Evolutionary conservation across 2,888 invertebrate species (phyloP), one percentile per base, ranked within the genome.

Genomic region (Criorhina ranunculi): DNA sequence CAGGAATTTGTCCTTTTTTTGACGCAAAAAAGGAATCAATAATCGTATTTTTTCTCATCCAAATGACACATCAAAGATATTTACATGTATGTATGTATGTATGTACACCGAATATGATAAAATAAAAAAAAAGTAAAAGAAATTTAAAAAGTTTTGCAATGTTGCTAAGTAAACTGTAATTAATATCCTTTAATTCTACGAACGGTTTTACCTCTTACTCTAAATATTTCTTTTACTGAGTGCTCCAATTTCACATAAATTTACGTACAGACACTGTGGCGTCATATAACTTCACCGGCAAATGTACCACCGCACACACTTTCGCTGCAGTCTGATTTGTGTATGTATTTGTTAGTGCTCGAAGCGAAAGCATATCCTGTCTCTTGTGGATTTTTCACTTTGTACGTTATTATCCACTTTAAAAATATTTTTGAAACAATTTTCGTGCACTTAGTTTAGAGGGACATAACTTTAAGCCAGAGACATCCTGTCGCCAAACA

Each of bases 401-500:
- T 17, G 33, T 55, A 44, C 17, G 73, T 62, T 77, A 77, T 67
- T 59, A 53, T 67, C 76, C 67, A 77, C 67, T 77, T 69, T 67
- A 53, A 66, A n/a, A 66, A 57, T 57, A 49, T 44, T 76, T 64
- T 49, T 46, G 59, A 76, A 67, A 51, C 67, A 69, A 67, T 77
- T 59, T 67, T 17, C 49, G 42, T 59, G 76, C 76, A 60, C 76
- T 67, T 67, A 67, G 67, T 67, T 59, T 67, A 67, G 44, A 76
- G 31, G 66, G 67, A 35, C 42, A 67, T 77, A 67, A 77, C 15
- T 77, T 69, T 33, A 40, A 49, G 33, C 42, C 49, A 57, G 19
- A 77, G 76, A 67, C 76, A 67, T 42, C 42, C 76, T 60, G 76
- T 67, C 76, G 76, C 76, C 76, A 42, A 69, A 60, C 76, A 77